Percentiles rank a stretch among this genome's conserved stretches.
Evolutionary conservation across 1,140 invertebrate species (phyloP).

Genomic region (Protaetia brevitarsis): DNA sequence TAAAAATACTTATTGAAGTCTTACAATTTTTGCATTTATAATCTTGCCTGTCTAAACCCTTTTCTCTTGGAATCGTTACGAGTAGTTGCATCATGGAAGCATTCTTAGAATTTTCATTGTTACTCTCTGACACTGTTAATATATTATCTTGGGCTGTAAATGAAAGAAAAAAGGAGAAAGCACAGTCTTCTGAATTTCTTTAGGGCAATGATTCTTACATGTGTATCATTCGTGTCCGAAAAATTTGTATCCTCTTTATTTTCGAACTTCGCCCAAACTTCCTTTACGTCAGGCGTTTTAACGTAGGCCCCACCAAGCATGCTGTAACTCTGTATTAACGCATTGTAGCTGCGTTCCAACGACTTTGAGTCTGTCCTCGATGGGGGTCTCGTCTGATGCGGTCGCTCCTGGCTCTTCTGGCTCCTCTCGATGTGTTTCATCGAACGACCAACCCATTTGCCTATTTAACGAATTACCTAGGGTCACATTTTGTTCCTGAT

Average conservation of each 20-base stretch:
- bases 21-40: constrained; percentile 81
- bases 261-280: constrained; percentile 52
- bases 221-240: too few relatives aligned
- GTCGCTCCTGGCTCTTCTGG: background rate
- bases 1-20: constrained; percentile 31
- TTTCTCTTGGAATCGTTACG: constrained; percentile 66
- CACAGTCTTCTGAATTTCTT: too few relatives aligned
- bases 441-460: constrained; percentile 67
- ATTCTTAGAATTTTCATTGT: background rate
- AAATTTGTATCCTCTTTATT: background rate
- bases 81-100: background rate
- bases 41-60: constrained; percentile 81
- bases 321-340: constrained; percentile 56
- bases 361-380: constrained; percentile 42
- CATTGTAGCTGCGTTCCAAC: constrained; percentile 51
- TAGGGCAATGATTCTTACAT: too few relatives aligned
- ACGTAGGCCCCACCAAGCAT: constrained; percentile 51
- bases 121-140: background rate
- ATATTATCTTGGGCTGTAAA: too few relatives aligned
- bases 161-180: too few relatives aligned
- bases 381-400: background rate
- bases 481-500: constrained; percentile 13
- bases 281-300: constrained; percentile 59
- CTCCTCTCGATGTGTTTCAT: constrained; percentile 49
- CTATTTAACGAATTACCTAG: constrained; percentile 65